These are phyloP conservation scores for Sycophila sp. DNA, from an alignment of 1,140 invertebrate species.

Conservation along the genomic window DNA sequence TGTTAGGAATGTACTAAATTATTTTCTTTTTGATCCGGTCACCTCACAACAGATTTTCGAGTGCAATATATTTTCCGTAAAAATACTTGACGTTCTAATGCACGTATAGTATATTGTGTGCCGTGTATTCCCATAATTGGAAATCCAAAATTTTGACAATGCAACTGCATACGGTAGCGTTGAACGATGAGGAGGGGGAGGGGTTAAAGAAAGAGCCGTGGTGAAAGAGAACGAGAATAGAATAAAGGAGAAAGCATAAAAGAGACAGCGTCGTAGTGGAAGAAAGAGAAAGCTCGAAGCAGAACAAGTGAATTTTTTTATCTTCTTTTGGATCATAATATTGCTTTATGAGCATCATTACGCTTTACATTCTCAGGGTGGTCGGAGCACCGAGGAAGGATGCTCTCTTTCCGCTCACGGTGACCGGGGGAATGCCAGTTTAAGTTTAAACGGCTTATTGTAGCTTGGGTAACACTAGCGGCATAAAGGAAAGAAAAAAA, in stretches of 20 bases:
- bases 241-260: not conserved
- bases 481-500: constrained; percentile 12
- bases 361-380: constrained; percentile 15
- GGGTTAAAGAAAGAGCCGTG: no score
- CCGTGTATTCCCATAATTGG: not conserved
- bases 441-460: constrained; percentile 28
- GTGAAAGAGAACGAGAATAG: not conserved
- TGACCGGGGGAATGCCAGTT: constrained; percentile 6
- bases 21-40: no score
- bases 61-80: not conserved
- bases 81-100: not conserved
- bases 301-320: constrained; percentile 34
- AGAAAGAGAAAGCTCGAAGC: constrained; percentile 28
- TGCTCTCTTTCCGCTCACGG: not conserved
- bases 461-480: constrained; percentile 7
- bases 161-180: not conserved
- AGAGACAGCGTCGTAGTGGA: not conserved
- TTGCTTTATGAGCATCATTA: constrained; percentile 34
- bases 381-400: no score
- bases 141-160: not conserved
- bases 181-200: no score
- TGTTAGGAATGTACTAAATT: no score
- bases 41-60: no score
- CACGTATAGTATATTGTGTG: no score
- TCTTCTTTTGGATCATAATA: constrained; percentile 24